A percentile compares a stretch with the other conserved stretches of the same genome.
Conservation (phyloP, 2,113 vertebrate species). For the Hydrolagus affinis region DNA sequence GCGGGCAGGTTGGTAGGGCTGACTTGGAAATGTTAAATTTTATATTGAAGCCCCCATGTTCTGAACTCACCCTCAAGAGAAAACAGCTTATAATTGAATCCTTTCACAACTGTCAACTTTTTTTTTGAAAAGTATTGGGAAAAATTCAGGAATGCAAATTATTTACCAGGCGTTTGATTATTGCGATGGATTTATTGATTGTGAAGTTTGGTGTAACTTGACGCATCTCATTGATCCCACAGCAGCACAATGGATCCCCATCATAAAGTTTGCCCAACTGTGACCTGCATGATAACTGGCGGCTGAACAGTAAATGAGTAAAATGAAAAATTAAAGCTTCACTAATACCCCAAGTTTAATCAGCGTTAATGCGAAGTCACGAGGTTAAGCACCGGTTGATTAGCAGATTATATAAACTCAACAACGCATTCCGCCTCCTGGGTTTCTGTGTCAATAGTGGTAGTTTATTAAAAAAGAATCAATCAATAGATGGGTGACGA, state of each 20-base stretch:
- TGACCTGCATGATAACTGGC: background rate
- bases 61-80: too few species aligned
- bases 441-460: background rate
- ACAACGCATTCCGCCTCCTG: background rate
- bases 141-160: too few species aligned
- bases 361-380: background rate
- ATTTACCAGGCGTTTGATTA: too few species aligned
- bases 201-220: background rate
- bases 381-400: background rate
- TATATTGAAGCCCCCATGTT: too few species aligned
- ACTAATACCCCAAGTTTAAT: background rate
- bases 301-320: slow-evolving; percentile 3
- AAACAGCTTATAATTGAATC: too few species aligned
- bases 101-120: too few species aligned
- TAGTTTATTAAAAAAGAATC: background rate
- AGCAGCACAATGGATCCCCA: background rate
- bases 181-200: background rate
- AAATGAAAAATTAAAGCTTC: slow-evolving; percentile 6
- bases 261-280: background rate
- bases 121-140: too few species aligned
- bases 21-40: too few species aligned
- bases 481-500: background rate
- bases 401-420: slow-evolving; percentile 19
- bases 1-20: too few species aligned
- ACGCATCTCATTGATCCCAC: background rate